Conservation (phyloP, 2,113 vertebrate species). For the Erinaceus europaeus region DNA sequence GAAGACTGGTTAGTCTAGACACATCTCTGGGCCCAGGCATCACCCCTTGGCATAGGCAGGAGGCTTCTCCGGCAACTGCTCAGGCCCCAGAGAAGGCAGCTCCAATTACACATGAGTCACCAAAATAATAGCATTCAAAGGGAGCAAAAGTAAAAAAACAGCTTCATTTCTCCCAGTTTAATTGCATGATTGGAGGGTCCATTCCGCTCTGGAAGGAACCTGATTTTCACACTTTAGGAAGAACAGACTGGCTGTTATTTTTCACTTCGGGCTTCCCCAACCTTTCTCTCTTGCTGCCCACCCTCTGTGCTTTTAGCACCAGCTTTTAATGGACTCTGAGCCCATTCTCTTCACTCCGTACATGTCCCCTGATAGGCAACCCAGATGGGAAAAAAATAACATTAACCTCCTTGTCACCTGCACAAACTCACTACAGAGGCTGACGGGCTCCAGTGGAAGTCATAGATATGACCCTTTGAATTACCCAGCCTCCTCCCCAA, state of each 20-base stretch:
- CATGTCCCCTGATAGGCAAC: not conserved
- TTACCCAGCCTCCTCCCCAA: not conserved
- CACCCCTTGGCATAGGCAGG: not conserved
- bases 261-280: not conserved
- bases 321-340: not conserved
- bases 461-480: not conserved
- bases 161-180: conserved; percentile 27
- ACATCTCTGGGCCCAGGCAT: not conserved
- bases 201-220: not conserved
- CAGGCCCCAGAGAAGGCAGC: not conserved
- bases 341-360: not conserved
- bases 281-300: not conserved
- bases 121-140: conserved; percentile 25
- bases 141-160: not conserved
- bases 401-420: not conserved
- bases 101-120: conserved; percentile 14
- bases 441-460: not conserved
- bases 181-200: not conserved
- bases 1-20: accelerated
- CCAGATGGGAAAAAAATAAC: not conserved
- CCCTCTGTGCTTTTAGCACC: not conserved
- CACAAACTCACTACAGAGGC: not conserved
- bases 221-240: not conserved
- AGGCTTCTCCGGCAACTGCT: not conserved
- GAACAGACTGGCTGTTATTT: not conserved